These are phyloP conservation scores for Puffinus mauretanicus DNA, from an alignment of 2,113 vertebrate species.

Conservation along the genomic window DNA sequence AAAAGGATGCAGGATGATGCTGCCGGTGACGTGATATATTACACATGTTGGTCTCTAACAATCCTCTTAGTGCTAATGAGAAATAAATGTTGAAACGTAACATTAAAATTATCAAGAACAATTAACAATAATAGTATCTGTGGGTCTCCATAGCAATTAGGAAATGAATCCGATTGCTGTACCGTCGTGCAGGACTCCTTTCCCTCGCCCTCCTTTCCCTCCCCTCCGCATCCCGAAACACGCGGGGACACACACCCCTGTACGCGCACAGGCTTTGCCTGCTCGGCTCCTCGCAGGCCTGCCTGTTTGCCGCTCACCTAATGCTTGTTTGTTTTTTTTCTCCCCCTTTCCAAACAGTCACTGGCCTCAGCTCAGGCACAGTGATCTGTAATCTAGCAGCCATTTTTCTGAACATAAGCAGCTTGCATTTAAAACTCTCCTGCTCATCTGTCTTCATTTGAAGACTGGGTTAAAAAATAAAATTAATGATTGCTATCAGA, in stretches of 20 bases:
- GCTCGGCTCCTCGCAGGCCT: background rate
- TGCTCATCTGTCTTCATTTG: conserved; percentile 89
- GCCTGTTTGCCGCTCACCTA: background rate
- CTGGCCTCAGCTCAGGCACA: conserved; percentile 60
- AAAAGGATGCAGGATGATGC: background rate
- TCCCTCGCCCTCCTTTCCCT: background rate
- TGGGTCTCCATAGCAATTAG: conserved; percentile 42
- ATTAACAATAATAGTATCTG: conserved; percentile 41
- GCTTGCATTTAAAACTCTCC: conserved; percentile 82
- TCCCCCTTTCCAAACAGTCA: conserved; percentile 22
- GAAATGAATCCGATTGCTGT: background rate
- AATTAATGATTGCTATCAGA: conserved; percentile 93
- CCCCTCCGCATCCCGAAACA: background rate
- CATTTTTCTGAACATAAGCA: conserved; percentile 83
- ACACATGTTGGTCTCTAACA: background rate
- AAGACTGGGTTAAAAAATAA: conserved; percentile 90
- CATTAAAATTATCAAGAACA: conserved; percentile 48
- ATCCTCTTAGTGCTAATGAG: background rate
- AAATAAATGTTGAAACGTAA: conserved; percentile 24
- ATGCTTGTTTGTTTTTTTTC: conserved; percentile 16
- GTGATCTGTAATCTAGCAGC: conserved; percentile 72
- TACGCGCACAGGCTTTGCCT: background rate
- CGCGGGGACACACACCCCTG: fast-evolving
- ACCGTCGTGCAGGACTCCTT: background rate
- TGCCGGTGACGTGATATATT: background rate